Conservation (phyloP, 2,888 invertebrate species). For the Trichopoda pennipes region DNA sequence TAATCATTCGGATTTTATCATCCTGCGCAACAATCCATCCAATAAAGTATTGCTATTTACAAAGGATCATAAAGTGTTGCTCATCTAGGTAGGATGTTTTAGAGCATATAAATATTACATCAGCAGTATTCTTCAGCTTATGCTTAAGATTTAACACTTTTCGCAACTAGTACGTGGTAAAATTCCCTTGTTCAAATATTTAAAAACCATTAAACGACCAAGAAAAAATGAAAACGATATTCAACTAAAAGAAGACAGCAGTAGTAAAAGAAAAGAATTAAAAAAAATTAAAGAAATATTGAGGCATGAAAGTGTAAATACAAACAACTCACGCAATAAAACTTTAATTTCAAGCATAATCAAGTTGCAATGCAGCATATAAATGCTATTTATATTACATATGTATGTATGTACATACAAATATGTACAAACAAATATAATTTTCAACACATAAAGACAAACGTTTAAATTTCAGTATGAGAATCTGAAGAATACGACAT, state of each 20-base stretch:
- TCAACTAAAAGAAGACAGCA: slow-evolving; percentile 3
- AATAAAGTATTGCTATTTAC: too few relatives aligned
- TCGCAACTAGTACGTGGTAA: too few relatives aligned
- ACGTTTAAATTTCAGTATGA: not conserved
- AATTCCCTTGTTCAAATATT: not conserved
- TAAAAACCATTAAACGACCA: slow-evolving; percentile 3
- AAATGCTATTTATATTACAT: slow-evolving; percentile 53
- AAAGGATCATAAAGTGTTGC: too few relatives aligned
- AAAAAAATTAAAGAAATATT: slow-evolving; percentile 30
- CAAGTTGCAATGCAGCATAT: slow-evolving; percentile 68
- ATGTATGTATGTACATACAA: too few relatives aligned
- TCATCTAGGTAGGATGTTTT: too few relatives aligned
- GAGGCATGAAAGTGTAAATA: slow-evolving; percentile 68
- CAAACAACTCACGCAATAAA: slow-evolving; percentile 67
- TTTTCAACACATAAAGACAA: slow-evolving; percentile 10
- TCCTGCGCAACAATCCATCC: too few relatives aligned
- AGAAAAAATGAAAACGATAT: slow-evolving; percentile 22
- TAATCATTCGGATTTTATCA: too few relatives aligned
- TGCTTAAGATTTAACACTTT: too few relatives aligned
- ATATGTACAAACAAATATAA: slow-evolving; percentile 8
- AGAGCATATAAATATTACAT: too few relatives aligned
- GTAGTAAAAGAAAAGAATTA: slow-evolving; percentile 10
- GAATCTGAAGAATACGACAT: slow-evolving; percentile 1
- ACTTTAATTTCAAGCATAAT: slow-evolving; percentile 71
- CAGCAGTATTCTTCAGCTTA: too few relatives aligned